Base-by-base conservation (phyloP, 2,888 invertebrate species). In the Lobophora halterata region DNA sequence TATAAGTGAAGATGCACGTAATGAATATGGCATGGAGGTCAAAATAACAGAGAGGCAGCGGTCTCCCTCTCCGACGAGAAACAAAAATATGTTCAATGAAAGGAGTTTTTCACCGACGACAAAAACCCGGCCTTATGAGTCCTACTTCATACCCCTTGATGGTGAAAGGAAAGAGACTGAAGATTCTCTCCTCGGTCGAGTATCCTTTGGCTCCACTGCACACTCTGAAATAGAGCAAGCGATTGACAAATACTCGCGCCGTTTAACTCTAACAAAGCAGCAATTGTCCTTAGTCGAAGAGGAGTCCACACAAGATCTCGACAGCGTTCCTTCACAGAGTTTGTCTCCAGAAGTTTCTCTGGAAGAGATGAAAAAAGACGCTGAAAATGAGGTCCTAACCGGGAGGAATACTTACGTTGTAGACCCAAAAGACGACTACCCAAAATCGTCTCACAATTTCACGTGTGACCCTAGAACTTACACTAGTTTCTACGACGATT, bases 221-320 rank as follows among this genome's bases (percentile, higher is more conserved):
- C 60, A 71, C 19, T 50, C 61, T 5, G 75, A 79, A 27, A 60
- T 71, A 1, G 79, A 79, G 35, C 58, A 76, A 38, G 72, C 72
- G 5, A 69, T 78, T 32, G 79, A 86, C 19, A 72, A 67, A 3
- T 82, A 79, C 41, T 69, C 72, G 2, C 72, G 63, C 21, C 68
- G 75, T 17, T 55, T 80, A 2, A 67, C 65, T 6, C 46, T 72
- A 12, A 79, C 75, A 2, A 83, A 79, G 49, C 81, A 86, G 46
- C 86, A 88, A 47, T 58, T 88, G 0, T 88, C 88, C 1, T 60
- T 88, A 41, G 88, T 88, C 2, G 88, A 88, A 70, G 88, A 88
- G 53, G 88, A 88, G 52, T 87, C 86, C 0, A 77, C 75, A 2
- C 88, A 88, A 61, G 88, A 88, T 41, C 50, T 85, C 7, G 88